These are phyloP conservation scores for Poeciliopsis gracilis DNA, from an alignment of 2,797 vertebrate genomes.

Conservation along the genomic window DNA sequence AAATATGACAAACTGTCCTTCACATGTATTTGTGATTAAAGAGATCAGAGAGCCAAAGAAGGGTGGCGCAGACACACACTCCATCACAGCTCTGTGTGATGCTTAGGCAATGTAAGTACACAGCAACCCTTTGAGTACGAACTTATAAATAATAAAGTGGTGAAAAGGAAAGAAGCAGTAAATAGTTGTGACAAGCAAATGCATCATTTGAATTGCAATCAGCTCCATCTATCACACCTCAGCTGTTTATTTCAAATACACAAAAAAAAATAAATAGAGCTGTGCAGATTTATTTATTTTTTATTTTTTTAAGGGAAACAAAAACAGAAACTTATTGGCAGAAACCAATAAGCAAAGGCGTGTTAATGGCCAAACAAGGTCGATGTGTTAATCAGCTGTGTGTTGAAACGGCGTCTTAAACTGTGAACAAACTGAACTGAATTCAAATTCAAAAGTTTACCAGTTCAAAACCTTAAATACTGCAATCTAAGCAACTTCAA, in stretches of 20 bases:
- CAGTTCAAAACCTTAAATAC: too few relatives aligned
- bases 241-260: constrained; percentile 1
- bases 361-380: neutral
- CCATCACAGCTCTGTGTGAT: constrained; percentile 4
- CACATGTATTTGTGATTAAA: constrained; percentile 37
- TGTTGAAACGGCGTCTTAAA: neutral
- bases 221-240: neutral
- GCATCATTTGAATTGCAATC: constrained; percentile 3
- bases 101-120: constrained; percentile 19
- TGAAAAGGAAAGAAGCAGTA: neutral
- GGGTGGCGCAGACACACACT: constrained; percentile 3
- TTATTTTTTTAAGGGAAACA: neutral
- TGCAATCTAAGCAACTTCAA: neutral
- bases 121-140: neutral
- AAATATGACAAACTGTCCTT: constrained; percentile 46
- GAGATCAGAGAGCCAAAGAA: constrained; percentile 29
- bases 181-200: constrained; percentile 1
- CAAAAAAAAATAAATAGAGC: neutral
- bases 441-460: neutral
- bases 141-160: constrained; percentile 4
- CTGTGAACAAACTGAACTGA: neutral
- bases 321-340: neutral
- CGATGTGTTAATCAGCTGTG: neutral
- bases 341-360: neutral
- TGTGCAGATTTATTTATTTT: neutral